Base-by-base conservation (phyloP, 2,888 invertebrate genomes). In the Cephus sareptanus region DNA sequence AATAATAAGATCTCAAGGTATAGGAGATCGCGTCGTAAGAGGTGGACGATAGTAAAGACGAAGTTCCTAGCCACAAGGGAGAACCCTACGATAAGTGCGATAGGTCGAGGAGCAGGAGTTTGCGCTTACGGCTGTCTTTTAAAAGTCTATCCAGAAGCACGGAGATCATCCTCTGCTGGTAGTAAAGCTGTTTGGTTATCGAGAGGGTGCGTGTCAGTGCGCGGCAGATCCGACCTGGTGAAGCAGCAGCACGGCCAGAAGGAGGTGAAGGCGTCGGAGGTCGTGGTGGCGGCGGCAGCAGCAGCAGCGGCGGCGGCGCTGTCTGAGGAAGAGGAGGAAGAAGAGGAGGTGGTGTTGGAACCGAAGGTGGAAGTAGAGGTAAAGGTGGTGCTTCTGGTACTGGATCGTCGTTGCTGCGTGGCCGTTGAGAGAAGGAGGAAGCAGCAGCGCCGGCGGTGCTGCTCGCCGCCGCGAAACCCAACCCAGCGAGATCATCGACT, bases 371-470 rank as follows among this genome's bases (percentile, higher is more conserved):
- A 33, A 56, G 37, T 23, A 68, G 34, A 70, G 76, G 76, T 56
- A 75, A 69, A 77, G 74, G 74, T 68, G 56, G 73, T 75, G 75
- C 76, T 74, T 70, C 6, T 34, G 76, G 71, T 34, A 13, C 71
- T 34, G 13, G 71, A 71, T 71, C 71, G 71, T 71, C 33, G 71
- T 33, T 13, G 33, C 71, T 33, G 71, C 15, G 71, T 31, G 33
- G 34, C 34, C 73, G 31, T n/a, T 30, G 37, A 79, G 74, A 81
- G 79, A 81, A 37, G 12, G 80, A 79, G 31, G 73, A 79, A 79
- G 79, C 73, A 34, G 77, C 77, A 76, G 80, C 78, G 74, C 76
- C 79, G 83, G 80, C 79, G 78, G 82, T 76, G 76, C 77, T 78
- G 80, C 79, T 81, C 80, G 79, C 81, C 79, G 79, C 56, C 56